Conservation (phyloP, 2,113 vertebrate genomes). For the Anguilla japonica region DNA sequence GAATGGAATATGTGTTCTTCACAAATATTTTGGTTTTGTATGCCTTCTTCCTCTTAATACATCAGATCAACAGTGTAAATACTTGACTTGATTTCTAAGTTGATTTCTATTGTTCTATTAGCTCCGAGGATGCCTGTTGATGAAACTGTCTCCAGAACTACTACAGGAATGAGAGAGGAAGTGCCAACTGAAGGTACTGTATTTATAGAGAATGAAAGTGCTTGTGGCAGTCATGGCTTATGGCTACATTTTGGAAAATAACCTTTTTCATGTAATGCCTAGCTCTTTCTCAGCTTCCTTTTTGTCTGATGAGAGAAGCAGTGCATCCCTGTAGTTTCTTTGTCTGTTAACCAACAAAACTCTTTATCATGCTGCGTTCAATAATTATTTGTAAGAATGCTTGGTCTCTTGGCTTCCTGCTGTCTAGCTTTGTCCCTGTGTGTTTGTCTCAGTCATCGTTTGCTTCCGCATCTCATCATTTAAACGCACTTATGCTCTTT, state of each 20-base stretch:
- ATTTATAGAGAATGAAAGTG: slow-evolving; percentile 1
- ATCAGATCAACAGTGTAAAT: background rate
- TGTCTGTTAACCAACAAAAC: background rate
- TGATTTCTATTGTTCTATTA: slow-evolving; percentile 47
- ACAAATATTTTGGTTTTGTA: background rate
- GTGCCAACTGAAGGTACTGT: slow-evolving; percentile 60
- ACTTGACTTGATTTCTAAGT: background rate
- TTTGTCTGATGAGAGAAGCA: background rate
- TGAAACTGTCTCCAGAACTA: slow-evolving; percentile 75
- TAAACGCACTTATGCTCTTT: slow-evolving; percentile 8
- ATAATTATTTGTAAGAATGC: background rate
- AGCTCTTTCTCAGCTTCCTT: background rate
- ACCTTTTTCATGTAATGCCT: background rate
- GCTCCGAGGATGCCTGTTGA: slow-evolving; percentile 68
- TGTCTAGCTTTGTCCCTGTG: background rate
- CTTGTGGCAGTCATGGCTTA: background rate
- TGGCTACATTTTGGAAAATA: slow-evolving; percentile 20
- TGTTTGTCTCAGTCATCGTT: background rate
- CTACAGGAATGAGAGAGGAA: slow-evolving; percentile 73
- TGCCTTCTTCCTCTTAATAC: background rate
- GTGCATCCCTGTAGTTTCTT: background rate
- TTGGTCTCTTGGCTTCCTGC: background rate
- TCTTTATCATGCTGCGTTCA: background rate
- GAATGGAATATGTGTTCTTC: background rate
- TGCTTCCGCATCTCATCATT: background rate